A percentile compares a stretch with the other conserved stretches of the same genome.
These are phyloP conservation scores for Riparia riparia DNA, from an alignment of 2,113 vertebrate species.

Conservation along the genomic window DNA sequence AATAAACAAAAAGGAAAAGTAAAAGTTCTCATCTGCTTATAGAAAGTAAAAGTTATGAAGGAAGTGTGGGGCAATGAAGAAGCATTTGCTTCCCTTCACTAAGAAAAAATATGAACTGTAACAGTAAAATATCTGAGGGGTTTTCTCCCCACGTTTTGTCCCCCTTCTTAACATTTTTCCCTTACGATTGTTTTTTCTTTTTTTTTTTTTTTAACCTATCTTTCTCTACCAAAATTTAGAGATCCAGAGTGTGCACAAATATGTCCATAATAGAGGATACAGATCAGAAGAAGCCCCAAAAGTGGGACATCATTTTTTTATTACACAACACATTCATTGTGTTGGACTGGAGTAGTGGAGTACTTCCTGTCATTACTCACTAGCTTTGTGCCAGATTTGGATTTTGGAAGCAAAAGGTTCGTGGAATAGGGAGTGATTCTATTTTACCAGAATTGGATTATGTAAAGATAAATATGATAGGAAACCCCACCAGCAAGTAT, in stretches of 20 bases:
- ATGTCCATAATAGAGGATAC: neutral
- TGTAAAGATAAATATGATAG: neutral
- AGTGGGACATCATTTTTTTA: neutral
- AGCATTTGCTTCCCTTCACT: neutral
- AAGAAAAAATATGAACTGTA: neutral
- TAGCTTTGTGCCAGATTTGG: neutral
- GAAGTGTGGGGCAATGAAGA: neutral
- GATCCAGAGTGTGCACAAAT: neutral
- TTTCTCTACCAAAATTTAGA: neutral
- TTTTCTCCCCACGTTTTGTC: neutral
- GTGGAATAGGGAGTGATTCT: neutral
- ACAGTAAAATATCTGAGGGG: neutral
- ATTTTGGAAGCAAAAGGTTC: neutral
- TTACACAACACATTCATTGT: neutral
- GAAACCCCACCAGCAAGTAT: accelerated
- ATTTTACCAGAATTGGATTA: neutral
- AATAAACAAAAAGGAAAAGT: neutral
- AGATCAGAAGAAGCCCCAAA: neutral
- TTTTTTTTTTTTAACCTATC: neutral
- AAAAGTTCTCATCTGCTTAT: neutral
- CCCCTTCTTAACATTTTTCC: neutral
- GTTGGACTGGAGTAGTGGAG: neutral
- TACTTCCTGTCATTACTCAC: neutral
- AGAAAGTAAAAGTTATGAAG: neutral
- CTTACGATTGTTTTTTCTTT: neutral